Base-by-base conservation (phyloP, 2,797 vertebrate species). In the Glossophaga mutica region DNA sequence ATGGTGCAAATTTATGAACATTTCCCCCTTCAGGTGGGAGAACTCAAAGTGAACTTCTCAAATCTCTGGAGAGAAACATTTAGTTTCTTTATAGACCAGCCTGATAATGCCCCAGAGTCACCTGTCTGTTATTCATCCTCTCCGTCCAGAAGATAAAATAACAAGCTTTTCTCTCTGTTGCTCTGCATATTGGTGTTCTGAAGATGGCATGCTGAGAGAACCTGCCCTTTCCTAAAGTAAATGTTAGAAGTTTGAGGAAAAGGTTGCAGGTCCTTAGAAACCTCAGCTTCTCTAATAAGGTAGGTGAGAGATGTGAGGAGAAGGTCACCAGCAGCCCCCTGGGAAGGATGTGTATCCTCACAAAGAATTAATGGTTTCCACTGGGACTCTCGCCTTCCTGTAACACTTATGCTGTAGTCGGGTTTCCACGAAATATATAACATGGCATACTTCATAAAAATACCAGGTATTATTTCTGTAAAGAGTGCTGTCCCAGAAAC, bases 251-350 rank as follows among this genome's bases (percentile, higher is more conserved):
- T 89, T 91, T 94, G 74, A 92, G 42, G 89, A 39, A 96, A 94
- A 89, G 57, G 15, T 87, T 52, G 32, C 34, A 84, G 9, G 26
- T n/a, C 55, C 57, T 94, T 79, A 71, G 78, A 89, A 92, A 93
- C 87, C 93, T 96, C 81, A 93, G n/a, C 9, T 83, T 92, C 76
- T 92, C 59, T 95, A 91, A 95, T 91, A 92, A 90, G 29, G n/a
- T 22, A 42, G 19, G 16, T 59, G 11, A 92, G 29, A 4, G 5
- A 34, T 81, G n/a, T 59, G 57, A 87, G 71, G 73, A 59, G 90
- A 92, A 97, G 55, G 55, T 9, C 82, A 70, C 68, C 32, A n/a
- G 16, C 32, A 42, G 65, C 5, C 55, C 8, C 32, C 29, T 52
- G 39, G 84, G 71, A 95, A 29, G 21, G n/a, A 34, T 44, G 9